Base-by-base conservation (phyloP, 2,797 vertebrate species). In the Sebastes diploproa region DNA sequence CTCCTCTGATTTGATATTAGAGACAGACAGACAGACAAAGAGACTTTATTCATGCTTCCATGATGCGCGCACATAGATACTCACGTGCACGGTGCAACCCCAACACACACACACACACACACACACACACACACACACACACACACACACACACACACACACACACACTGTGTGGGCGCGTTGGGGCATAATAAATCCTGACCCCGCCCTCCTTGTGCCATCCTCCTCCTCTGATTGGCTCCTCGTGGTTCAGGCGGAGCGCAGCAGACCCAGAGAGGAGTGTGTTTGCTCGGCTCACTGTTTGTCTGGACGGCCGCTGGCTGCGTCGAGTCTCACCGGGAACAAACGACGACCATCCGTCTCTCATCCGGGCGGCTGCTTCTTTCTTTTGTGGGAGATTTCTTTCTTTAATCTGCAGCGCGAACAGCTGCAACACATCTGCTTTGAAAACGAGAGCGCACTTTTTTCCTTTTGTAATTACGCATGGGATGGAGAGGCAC, bases 141-240 rank as follows among this genome's bases (percentile, higher is more conserved):
- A 34, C 58, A 59, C 23, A 42, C 66, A 14, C 64, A 72, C 75
- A 32, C 67, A 18, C 73, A 54, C 60, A n/a, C 52, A 59, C 36
- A 3, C 52, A 52, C 36, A 38, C 11, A 34, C 5, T 13, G 36
- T 38, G 36, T 38, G 7, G 34, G 64, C 4, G 29, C 2, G 36
- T 11, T 22, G 54, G 29, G 75, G 72, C 54, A 61, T 52, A 80
- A 13, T 16, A 46, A 27, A 8, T 30, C 5, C 2, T 6, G 64
- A 7, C 72, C 79, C 87, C 94, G 88, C 95, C 95, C 78, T 72
- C 60, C 58, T 38, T 2, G 59, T 81, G 78, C 77, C 85, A 86
- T 83, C 73, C 65, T n/a, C 56, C 11, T 32, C 50, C 50, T 86
- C 55, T 84, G 42, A 96, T 96, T 96, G 95, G 96, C 69, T 82